A percentile compares a stretch with the other conserved stretches of the same genome.
These are phyloP conservation scores for Actinostola sp. DNA, from an alignment of 92 coral and sea anemone genomes.

Conservation along the genomic window DNA sequence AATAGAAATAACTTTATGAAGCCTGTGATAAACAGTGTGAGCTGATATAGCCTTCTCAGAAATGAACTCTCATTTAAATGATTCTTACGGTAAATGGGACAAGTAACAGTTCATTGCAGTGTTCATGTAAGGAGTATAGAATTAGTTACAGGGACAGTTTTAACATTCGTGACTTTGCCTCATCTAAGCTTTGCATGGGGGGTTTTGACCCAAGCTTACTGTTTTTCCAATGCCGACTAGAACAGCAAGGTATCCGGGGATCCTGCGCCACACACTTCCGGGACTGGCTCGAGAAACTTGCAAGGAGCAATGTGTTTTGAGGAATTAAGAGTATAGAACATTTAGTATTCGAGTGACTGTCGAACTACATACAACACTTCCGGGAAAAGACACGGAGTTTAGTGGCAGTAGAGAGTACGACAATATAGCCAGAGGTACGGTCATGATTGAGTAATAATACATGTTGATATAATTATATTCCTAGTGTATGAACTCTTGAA, in stretches of 20 bases:
- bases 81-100: background rate
- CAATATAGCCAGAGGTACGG: no score
- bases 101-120: background rate
- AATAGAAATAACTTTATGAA: background rate
- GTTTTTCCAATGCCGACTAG: conserved; percentile 14
- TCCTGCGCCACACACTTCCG: conserved; percentile 31
- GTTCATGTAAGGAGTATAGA: background rate
- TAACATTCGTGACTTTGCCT: conserved; percentile 17
- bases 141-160: conserved; percentile 14
- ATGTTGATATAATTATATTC: no score
- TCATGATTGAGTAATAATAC: no score
- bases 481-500: no score
- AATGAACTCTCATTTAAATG: background rate
- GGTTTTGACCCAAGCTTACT: conserved; percentile 30
- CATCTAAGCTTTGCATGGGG: conserved; percentile 42
- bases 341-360: background rate
- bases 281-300: conserved; percentile 3
- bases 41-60: background rate
- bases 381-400: background rate
- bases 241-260: conserved; percentile 42
- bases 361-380: background rate
- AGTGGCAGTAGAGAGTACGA: no score
- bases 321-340: background rate
- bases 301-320: background rate
- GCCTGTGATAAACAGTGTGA: background rate